Evolutionary conservation across 2,797 vertebrate species (phyloP), one percentile per base, ranked within the genome.

Genomic region (Coracias cyanogaster): DNA sequence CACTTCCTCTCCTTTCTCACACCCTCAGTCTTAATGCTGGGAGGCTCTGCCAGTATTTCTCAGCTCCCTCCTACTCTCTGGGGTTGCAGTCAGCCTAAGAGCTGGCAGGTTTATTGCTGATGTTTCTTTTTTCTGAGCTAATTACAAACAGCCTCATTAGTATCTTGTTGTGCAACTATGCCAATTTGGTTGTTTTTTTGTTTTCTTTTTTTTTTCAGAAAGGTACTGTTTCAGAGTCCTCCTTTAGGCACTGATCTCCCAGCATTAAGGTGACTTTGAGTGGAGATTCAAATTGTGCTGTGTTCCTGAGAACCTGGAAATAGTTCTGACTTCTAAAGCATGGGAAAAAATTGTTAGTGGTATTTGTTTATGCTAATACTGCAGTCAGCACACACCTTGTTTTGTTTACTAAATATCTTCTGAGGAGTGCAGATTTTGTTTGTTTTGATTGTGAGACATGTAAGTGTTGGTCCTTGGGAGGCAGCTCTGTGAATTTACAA

Each of bases 301-400:
- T 43, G 12, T 49, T 82, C 24, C 71, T 65, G 67, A 85, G 83
- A 84, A 77, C 80, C 10, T 80, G 78, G 49, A 74, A 72, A 60
- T n/a, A 82, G 37, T 67, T 76, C 31, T 78, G 67, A 54, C 45
- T 94, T 92, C 29, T 78, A 7, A 90, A 92, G 66, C 84, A 87
- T 83, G 78, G 86, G 81, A 85, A 89, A 77, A 49, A 69, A 94
- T 41, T 4, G 54, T 65, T 80, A 76, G 49, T 90, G 37, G 19
- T 65, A 92, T 95, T 93, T 96, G 93, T 92, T 94, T 96, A 94
- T 93, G 82, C 21, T 94, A 87, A 94, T 95, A 6, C 6, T 87
- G 39, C 69, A 85, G 83, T 86, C 74, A 80, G 71, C 64, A 89
- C 86, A 92, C 78, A 89, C 93, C 95, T 97, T 86, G 76, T 95